phyloP scores from a whole-genome alignment of 2,113 vertebrate species.

The Pycnonotus jocosus region DNA sequence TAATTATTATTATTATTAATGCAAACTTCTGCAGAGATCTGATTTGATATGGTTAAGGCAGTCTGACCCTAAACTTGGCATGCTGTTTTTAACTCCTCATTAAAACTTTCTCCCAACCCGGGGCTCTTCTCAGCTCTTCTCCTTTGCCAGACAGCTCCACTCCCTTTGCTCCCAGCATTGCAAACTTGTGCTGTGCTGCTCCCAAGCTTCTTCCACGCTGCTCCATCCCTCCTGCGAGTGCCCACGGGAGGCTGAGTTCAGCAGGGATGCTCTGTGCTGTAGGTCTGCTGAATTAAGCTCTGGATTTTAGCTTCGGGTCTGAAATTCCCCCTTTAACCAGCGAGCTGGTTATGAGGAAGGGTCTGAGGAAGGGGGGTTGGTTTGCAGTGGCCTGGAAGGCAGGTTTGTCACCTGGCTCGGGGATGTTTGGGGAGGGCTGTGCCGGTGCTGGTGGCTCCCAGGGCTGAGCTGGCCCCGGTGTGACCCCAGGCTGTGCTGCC shows the following conservation, averaged over 20 bases:
- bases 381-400: not conserved
- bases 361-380: not conserved
- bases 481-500: not conserved
- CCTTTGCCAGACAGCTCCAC: not conserved
- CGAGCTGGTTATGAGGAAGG: not conserved
- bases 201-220: accelerated
- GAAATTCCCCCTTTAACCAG: not conserved
- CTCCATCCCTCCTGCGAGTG: not conserved
- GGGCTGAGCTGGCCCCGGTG: accelerated
- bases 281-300: not conserved
- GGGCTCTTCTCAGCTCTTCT: not conserved
- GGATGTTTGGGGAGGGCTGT: not conserved
- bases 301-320: not conserved
- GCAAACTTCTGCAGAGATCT: not conserved
- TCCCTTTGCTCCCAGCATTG: not conserved
- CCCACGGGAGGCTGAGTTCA: not conserved
- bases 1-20: not conserved
- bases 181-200: not conserved
- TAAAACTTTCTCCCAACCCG: not conserved
- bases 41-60: not conserved
- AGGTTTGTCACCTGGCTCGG: not conserved
- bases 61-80: not conserved
- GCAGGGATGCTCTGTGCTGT: too few species aligned
- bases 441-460: not conserved
- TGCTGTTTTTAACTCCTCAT: not conserved